Conservation (phyloP, 2,797 vertebrate species). For the Eleutherodactylus coqui region DNA sequence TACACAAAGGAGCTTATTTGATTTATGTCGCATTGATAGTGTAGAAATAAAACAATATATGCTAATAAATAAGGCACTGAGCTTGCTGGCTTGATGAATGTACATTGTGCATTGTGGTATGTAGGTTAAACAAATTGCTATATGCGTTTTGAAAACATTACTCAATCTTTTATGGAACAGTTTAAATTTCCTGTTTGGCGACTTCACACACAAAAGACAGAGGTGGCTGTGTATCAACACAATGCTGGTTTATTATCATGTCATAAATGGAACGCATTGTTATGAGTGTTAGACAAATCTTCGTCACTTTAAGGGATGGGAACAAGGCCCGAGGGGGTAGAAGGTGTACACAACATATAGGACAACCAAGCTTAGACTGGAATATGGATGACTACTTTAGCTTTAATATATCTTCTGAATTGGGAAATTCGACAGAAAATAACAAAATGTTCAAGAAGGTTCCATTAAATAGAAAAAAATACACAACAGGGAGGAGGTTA, state of each 20-base stretch:
- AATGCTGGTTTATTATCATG: conserved; percentile 5
- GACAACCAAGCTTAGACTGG: neutral
- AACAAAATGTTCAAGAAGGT: neutral
- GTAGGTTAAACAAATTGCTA: conserved; percentile 56
- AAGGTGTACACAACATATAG: neutral
- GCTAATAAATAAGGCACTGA: conserved; percentile 32
- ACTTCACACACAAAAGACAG: conserved; percentile 43
- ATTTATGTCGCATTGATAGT: conserved; percentile 35
- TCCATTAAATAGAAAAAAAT: neutral
- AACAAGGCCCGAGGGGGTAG: neutral
- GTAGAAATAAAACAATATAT: conserved; percentile 45
- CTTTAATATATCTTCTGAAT: neutral
- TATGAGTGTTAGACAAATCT: neutral
- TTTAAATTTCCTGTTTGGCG: conserved; percentile 57
- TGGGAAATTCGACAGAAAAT: neutral
- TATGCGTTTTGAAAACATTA: conserved; percentile 48
- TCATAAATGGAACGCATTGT: conserved; percentile 13
- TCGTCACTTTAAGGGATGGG: neutral
- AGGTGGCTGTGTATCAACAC: conserved; percentile 22
- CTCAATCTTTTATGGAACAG: conserved; percentile 45
- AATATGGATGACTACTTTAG: neutral
- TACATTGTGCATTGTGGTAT: conserved; percentile 46
- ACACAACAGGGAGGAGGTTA: neutral
- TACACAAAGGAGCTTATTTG: conserved; percentile 44
- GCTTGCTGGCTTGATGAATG: conserved; percentile 34